A percentile compares a stretch with the other conserved stretches of the same genome.
These are phyloP conservation scores for Andrena cerasifolii DNA, from an alignment of 1,140 invertebrate species.

Conservation along the genomic window DNA sequence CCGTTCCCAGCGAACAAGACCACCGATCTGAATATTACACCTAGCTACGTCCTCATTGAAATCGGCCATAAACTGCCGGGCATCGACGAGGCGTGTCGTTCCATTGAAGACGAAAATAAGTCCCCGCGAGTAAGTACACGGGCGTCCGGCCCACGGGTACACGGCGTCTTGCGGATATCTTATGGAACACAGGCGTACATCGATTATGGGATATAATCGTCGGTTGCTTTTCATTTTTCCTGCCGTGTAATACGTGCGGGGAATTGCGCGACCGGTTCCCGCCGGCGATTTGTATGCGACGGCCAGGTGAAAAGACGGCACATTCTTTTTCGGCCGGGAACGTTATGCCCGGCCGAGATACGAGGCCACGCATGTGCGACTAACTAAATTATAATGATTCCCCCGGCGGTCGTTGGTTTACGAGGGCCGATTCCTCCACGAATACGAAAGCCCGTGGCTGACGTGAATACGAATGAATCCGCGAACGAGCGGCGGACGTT, in stretches of 20 bases:
- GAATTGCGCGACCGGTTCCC: constrained; percentile 16
- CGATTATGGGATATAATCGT: constrained; percentile 10
- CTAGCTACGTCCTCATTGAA: neutral
- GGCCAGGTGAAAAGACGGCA: constrained; percentile 32
- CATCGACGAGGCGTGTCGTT: too few species aligned
- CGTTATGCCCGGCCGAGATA: neutral
- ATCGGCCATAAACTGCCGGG: neutral
- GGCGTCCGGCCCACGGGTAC: too few species aligned
- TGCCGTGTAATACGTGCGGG: neutral
- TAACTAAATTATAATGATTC: constrained; percentile 67
- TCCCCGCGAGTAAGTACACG: neutral
- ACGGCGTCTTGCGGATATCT: too few species aligned
- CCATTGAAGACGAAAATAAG: neutral
- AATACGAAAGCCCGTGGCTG: constrained; percentile 36
- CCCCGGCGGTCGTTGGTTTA: constrained; percentile 36
- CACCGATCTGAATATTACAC: too few species aligned
- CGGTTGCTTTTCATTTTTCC: neutral
- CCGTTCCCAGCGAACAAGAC: too few species aligned
- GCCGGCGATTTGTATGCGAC: constrained; percentile 49
- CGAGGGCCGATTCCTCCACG: constrained; percentile 54
- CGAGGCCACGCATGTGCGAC: constrained; percentile 21
- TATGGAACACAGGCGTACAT: too few species aligned
- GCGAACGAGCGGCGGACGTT: neutral
- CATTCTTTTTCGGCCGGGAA: constrained; percentile 10
- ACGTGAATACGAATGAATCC: constrained; percentile 55